Evolutionary conservation across 2,797 vertebrate species (phyloP).

Genomic region (Emys orbicularis): DNA sequence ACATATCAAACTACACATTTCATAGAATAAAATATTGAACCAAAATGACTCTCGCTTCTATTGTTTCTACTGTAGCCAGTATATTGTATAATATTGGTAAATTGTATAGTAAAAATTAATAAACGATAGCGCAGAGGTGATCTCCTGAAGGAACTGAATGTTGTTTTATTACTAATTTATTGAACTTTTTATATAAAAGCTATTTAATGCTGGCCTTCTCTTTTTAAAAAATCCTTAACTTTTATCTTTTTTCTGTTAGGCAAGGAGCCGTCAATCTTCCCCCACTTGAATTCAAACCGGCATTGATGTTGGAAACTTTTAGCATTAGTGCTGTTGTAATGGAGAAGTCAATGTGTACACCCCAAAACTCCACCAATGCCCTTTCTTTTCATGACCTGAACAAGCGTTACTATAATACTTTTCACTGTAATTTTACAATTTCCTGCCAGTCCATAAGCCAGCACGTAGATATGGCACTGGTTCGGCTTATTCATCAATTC

Average conservation of each 20-base stretch:
- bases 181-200: neutral
- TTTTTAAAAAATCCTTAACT: neutral
- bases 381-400: constrained; percentile 97
- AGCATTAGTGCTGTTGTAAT: constrained; percentile 95
- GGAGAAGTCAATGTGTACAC: constrained; percentile 92
- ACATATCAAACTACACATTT: neutral
- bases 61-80: neutral
- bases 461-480: constrained; percentile 98
- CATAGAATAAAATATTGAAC: neutral
- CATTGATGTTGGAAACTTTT: constrained; percentile 96
- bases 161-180: neutral
- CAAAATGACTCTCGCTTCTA: neutral
- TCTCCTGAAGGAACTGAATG: neutral
- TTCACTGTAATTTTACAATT: constrained; percentile 97
- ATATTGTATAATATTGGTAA: neutral
- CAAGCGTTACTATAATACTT: constrained; percentile 95
- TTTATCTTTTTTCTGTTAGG: constrained; percentile 74
- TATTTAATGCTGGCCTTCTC: neutral
- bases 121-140: neutral
- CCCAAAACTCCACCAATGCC: constrained; percentile 87
- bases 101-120: neutral
- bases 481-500: constrained; percentile 98
- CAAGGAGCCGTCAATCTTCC: constrained; percentile 93
- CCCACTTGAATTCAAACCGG: constrained; percentile 95
- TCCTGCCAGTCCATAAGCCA: constrained; percentile 99